Conservation (phyloP, 37 sponge, comb jelly and placozoan species). For the Oopsacas minuta region DNA sequence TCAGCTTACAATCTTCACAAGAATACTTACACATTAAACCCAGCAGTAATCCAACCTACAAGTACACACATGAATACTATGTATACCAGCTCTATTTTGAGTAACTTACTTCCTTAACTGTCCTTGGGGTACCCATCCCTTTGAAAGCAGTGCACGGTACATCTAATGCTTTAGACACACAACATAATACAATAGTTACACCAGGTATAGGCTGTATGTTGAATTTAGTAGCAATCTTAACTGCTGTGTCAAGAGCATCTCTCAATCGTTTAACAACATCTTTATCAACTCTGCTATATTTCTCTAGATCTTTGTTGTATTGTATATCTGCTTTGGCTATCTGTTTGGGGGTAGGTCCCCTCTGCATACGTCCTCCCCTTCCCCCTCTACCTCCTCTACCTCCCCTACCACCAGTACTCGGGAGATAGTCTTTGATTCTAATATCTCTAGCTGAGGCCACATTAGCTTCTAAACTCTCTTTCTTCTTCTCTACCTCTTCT, state of each 20-base stretch:
- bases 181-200: constrained; percentile 71
- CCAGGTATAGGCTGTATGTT: constrained; percentile 94
- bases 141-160: constrained; percentile 73
- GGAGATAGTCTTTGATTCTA: not conserved
- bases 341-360: not conserved
- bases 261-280: constrained; percentile 46
- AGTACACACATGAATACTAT: not conserved
- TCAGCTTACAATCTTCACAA: constrained; percentile 76
- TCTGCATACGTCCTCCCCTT: not conserved
- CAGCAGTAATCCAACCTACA: constrained; percentile 66
- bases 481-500: constrained; percentile 50
- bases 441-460: not conserved
- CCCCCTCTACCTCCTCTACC: not conserved
- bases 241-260: constrained; percentile 73
- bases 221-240: constrained; percentile 82
- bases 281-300: constrained; percentile 22
- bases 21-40: constrained; percentile 92
- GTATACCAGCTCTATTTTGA: not conserved
- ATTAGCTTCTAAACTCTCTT: not conserved
- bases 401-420: not conserved
- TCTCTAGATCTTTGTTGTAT: not conserved
- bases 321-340: not conserved
- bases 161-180: constrained; percentile 53
- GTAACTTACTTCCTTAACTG: constrained; percentile 35
- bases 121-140: constrained; percentile 78